phyloP scores from a whole-genome alignment of 2,888 invertebrate species.

The Diaprepes abbreviatus region DNA sequence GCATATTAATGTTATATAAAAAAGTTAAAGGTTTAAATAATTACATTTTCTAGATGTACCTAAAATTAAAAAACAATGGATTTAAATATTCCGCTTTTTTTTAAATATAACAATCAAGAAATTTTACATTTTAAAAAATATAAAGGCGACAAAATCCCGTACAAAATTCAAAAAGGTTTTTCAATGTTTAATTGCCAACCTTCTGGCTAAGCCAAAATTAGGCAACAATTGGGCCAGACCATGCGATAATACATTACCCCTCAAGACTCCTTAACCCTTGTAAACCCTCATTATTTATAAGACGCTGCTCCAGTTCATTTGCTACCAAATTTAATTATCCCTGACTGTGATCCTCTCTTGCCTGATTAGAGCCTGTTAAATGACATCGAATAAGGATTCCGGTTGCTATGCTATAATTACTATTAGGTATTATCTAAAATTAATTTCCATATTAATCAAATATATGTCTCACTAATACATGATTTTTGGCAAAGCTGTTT shows the following conservation, averaged over 20 bases:
- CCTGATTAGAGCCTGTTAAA: slow-evolving; percentile 12
- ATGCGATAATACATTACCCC: slow-evolving; percentile 12
- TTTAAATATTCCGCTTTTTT: too few relatives aligned
- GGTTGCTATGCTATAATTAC: not conserved
- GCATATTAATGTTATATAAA: too few relatives aligned
- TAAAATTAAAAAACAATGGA: too few relatives aligned
- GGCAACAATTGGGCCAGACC: slow-evolving; percentile 7
- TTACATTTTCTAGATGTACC: too few relatives aligned
- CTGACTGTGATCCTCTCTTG: slow-evolving; percentile 14
- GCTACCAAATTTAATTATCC: slow-evolving; percentile 21
- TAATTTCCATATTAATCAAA: slow-evolving; percentile 12
- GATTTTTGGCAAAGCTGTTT: too few relatives aligned
- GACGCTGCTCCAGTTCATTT: slow-evolving; percentile 16
- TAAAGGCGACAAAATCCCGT: too few relatives aligned
- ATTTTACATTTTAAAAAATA: too few relatives aligned
- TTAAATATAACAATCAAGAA: too few relatives aligned
- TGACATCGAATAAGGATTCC: slow-evolving; percentile 8
- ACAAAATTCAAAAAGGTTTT: too few relatives aligned
- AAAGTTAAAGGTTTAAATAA: too few relatives aligned
- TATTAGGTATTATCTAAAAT: slow-evolving; percentile 1
- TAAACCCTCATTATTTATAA: slow-evolving; percentile 23
- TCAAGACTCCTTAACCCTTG: slow-evolving; percentile 14
- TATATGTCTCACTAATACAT: not conserved
- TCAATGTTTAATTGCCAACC: not conserved
- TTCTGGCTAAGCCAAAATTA: slow-evolving; percentile 1